Percentiles rank a stretch among this genome's conserved stretches.
Conservation (phyloP, 2,888 invertebrate species). For the Dryobotodes eremita region DNA sequence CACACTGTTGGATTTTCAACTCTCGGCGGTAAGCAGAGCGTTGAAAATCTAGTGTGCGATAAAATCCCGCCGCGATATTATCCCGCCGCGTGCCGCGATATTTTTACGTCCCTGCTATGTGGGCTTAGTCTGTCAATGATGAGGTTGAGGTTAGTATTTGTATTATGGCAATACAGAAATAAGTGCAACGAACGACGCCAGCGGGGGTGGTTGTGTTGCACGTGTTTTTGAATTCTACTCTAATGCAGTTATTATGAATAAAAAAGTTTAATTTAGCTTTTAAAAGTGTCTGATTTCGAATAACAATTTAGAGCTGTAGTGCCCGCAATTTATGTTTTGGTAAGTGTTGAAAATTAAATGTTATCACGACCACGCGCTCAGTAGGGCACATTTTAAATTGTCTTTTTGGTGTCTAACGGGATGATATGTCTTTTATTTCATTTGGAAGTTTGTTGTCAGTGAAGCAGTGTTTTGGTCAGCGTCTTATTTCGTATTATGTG, state of each 20-base stretch:
- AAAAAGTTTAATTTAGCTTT: slow-evolving; percentile 63
- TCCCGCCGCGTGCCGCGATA: no score
- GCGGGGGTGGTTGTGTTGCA: slow-evolving; percentile 75
- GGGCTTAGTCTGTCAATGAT: neutral
- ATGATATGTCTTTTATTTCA: slow-evolving; percentile 47
- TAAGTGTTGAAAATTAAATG: slow-evolving; percentile 71
- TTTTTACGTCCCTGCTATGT: no score
- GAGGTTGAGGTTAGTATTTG: slow-evolving; percentile 8
- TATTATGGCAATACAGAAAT: slow-evolving; percentile 66
- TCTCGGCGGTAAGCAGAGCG: no score
- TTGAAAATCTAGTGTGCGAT: no score
- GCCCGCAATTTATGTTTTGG: slow-evolving; percentile 73
- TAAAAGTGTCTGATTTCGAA: slow-evolving; percentile 47
- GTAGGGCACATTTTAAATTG: slow-evolving; percentile 71
- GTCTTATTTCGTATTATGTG: slow-evolving; percentile 15
- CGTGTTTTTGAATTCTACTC: slow-evolving; percentile 69
- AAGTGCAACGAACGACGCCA: slow-evolving; percentile 76
- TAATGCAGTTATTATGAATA: slow-evolving; percentile 71
- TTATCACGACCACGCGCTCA: slow-evolving; percentile 76
- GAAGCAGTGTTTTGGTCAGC: neutral
- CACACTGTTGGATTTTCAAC: no score
- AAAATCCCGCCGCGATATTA: no score
- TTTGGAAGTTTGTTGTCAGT: slow-evolving; percentile 34
- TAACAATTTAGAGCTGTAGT: slow-evolving; percentile 51
- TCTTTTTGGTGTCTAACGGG: slow-evolving; percentile 41